Evolutionary conservation across 2,113 vertebrate species (phyloP).

Genomic region (Acrocephalus kingi): DNA sequence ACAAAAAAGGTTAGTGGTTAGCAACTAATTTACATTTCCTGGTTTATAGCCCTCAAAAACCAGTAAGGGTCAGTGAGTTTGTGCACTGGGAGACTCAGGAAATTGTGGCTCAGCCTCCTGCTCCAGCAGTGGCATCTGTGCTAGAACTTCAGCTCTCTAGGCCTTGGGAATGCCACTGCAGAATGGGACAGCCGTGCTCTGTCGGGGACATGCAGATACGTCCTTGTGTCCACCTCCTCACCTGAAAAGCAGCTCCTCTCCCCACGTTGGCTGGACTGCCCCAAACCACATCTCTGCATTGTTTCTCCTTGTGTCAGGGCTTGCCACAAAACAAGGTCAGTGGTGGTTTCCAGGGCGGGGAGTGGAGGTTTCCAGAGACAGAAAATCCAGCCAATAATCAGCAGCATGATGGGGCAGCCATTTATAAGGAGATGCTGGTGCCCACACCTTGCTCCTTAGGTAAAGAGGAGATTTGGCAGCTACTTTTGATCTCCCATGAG

Average conservation of each 20-base stretch:
- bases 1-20: background rate
- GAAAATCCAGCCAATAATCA: background rate
- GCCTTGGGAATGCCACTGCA: background rate
- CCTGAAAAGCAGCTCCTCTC: background rate
- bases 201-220: fast-evolving
- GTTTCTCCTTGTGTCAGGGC: background rate
- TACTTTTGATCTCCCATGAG: background rate
- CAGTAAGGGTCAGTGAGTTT: background rate
- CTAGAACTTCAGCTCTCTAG: background rate
- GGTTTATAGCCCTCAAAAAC: background rate
- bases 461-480: background rate
- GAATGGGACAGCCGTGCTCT: fast-evolving
- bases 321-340: background rate
- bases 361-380: background rate
- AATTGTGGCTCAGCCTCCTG: background rate
- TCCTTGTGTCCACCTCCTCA: background rate
- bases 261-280: background rate
- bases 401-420: fast-evolving
- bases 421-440: background rate
- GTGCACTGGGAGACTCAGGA: background rate
- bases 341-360: background rate
- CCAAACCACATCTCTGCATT: background rate
- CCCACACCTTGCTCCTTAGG: background rate
- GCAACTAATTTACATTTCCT: background rate
- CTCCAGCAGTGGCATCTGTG: background rate